Base-by-base conservation (phyloP, 2,113 vertebrate genomes). In the Genyomyrus donnyi region DNA sequence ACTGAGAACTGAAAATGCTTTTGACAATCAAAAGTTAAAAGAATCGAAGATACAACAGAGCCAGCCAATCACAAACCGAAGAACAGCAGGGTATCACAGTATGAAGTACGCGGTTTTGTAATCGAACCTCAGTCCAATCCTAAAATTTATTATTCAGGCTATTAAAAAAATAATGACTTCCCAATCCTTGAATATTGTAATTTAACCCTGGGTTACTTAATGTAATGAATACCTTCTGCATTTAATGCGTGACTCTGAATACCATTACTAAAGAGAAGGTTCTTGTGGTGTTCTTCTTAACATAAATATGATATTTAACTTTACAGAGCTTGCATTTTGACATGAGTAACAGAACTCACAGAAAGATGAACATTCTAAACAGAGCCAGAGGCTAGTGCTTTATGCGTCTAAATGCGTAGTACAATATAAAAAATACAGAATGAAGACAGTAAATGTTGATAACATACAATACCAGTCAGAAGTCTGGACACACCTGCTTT, bases 101-200 rank as follows among this genome's bases (percentile, higher is more conserved):
- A 90, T 31, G 62, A 89, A 90, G 88, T 66, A 39, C 74, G 89
- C 91, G 87, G 90, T 77, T 90, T 85, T 11, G 8, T 90, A 88
- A 93, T 91, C 86, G 88, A 52, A 56, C 42, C 27, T 42, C 77
- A 91, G 77, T 92, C 52, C 48, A 86, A 58, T 83, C 6, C 87
- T 13, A 88, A 39, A n/a, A 53, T 83, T 56, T 86, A 66, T 24
- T 90, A 90, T 89, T 45, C 5, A 49, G 31, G n/a, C 84, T 83
- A 42, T 88, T 87, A 86, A 39, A 19, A 58, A 87, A 91, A 86
- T 66, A 91, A 91, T 48, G 86, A 48, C 31, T 35, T 70, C 62
- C 6, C 7, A 53, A 89, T 62, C 62, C 66, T 87, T 31, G 80
- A 84, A 48, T 8, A 53, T 74, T 83, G 85, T 53, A 49, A 53